These are phyloP conservation scores for Lacerta agilis DNA, from an alignment of 2,797 vertebrate genomes.

Conservation along the genomic window DNA sequence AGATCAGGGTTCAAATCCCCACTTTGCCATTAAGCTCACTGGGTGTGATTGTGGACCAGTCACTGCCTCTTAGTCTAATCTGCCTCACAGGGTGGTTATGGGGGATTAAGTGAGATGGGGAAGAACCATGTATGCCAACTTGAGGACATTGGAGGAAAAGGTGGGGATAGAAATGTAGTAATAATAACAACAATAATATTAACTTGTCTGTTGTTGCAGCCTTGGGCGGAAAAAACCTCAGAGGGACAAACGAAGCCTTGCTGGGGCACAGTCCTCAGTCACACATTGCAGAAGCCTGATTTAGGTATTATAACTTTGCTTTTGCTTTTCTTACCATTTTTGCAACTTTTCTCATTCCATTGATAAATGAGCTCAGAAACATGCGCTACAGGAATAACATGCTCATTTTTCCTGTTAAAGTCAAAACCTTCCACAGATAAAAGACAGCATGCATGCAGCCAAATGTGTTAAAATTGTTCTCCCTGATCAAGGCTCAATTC, in stretches of 20 bases:
- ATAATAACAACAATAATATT: no score
- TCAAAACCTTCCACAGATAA: slow-evolving; percentile 45
- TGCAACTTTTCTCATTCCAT: slow-evolving; percentile 63
- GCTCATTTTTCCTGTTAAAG: slow-evolving; percentile 29
- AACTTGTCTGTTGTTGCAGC: not conserved
- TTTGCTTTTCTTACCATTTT: slow-evolving; percentile 63
- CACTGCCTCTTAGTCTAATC: no score
- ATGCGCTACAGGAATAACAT: not conserved
- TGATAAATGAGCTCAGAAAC: slow-evolving; percentile 53
- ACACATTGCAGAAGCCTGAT: not conserved
- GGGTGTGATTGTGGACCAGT: no score
- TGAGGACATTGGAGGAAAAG: no score
- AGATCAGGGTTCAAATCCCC: no score
- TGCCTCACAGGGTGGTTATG: no score
- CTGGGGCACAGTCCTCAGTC: not conserved
- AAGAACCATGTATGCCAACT: no score
- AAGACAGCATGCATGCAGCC: not conserved
- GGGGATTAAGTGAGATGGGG: no score
- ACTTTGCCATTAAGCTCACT: no score
- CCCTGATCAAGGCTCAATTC: not conserved
- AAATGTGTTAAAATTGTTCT: not conserved
- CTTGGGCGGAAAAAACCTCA: not conserved
- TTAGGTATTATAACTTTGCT: not conserved
- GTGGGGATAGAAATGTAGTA: no score
- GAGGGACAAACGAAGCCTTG: not conserved